Evolutionary conservation across 1,140 invertebrate species (phyloP).

Genomic region (Rhyzopertha dominica): DNA sequence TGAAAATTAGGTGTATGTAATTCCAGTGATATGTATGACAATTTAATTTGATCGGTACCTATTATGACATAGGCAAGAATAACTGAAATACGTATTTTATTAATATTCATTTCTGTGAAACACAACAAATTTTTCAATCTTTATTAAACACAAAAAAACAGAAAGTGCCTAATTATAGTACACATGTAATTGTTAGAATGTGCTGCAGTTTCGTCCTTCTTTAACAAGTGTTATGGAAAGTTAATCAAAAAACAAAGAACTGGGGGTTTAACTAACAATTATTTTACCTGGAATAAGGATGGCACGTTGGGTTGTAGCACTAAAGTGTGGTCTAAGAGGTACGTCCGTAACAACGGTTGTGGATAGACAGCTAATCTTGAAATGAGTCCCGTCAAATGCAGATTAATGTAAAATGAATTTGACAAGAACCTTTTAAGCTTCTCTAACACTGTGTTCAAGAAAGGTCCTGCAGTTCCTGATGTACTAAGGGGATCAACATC

Average conservation of each 20-base stretch:
- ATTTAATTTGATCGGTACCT: background rate
- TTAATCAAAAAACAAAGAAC: background rate
- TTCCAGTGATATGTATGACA: too few species aligned
- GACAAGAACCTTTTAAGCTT: conserved; percentile 81
- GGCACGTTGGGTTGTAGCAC: conserved; percentile 85
- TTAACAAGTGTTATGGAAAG: background rate
- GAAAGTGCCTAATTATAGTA: conserved; percentile 5
- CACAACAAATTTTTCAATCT: conserved; percentile 4
- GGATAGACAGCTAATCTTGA: conserved; percentile 82
- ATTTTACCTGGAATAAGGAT: conserved; percentile 78
- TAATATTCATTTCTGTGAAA: too few species aligned
- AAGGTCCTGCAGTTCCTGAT: conserved; percentile 60
- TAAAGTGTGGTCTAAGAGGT: conserved; percentile 80
- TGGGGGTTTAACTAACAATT: background rate
- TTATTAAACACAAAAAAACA: conserved; percentile 7
- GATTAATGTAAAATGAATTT: conserved; percentile 81
- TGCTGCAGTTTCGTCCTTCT: background rate
- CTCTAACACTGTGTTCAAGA: conserved; percentile 74
- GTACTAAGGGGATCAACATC: conserved; percentile 26
- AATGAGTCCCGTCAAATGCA: conserved; percentile 83
- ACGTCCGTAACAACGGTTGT: conserved; percentile 79
- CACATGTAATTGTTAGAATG: conserved; percentile 3
- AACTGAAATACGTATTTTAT: too few species aligned
- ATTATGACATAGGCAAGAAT: background rate
- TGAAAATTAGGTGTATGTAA: conserved; percentile 27